A percentile compares a stretch with the other conserved stretches of the same genome.
Conservation (phyloP, 2,113 vertebrate genomes). For the Notothenia rossii region DNA sequence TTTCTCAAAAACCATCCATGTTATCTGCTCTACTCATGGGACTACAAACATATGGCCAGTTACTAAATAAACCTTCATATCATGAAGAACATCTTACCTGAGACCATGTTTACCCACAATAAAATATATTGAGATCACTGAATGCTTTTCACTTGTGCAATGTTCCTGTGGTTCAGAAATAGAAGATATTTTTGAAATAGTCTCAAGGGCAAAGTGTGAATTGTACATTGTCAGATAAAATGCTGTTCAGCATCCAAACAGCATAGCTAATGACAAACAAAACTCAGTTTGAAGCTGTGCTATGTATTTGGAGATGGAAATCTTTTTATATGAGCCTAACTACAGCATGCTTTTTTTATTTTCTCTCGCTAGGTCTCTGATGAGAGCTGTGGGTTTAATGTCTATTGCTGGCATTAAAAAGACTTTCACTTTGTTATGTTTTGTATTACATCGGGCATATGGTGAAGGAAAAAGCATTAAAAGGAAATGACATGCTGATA, state of each 20-base stretch:
- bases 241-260: constrained; percentile 16
- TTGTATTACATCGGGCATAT: not conserved
- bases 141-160: constrained; percentile 9
- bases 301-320: constrained; percentile 38
- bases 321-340: constrained; percentile 6
- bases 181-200: constrained; percentile 38
- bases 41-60: constrained; percentile 9
- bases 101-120: constrained; percentile 39
- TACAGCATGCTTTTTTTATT: constrained; percentile 3
- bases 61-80: constrained; percentile 7
- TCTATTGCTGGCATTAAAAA: constrained; percentile 23
- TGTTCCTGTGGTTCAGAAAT: constrained; percentile 20
- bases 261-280: constrained; percentile 57
- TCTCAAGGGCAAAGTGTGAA: constrained; percentile 47
- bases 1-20: constrained; percentile 8
- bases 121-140: constrained; percentile 34
- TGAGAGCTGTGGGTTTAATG: constrained; percentile 35
- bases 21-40: constrained; percentile 19
- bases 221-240: constrained; percentile 42
- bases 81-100: constrained; percentile 19
- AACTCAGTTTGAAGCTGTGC: constrained; percentile 35
- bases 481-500: not conserved
- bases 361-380: constrained; percentile 27
- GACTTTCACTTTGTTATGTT: constrained; percentile 6
- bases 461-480: not conserved